These are phyloP conservation scores for Listronotus oregonensis DNA, from an alignment of 1,140 invertebrate species.

Conservation along the genomic window DNA sequence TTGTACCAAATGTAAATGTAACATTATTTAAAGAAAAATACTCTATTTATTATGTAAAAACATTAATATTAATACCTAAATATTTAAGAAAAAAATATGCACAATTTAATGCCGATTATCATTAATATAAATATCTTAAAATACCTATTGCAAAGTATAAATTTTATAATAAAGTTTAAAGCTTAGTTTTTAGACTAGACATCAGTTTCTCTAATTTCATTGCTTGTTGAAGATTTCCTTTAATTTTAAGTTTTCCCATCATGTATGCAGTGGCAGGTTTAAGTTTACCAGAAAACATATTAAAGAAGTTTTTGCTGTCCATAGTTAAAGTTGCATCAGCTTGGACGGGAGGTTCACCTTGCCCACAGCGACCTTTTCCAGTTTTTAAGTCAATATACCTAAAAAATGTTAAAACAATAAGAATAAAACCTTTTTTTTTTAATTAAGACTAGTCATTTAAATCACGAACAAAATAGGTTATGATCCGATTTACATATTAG, in stretches of 20 bases:
- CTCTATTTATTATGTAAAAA: too few species aligned
- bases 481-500: too few species aligned
- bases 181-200: slow-evolving; percentile 77
- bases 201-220: slow-evolving; percentile 97
- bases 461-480: too few species aligned
- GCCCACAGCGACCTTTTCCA: slow-evolving; percentile 77
- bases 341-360: slow-evolving; percentile 70
- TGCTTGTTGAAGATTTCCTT: slow-evolving; percentile 90
- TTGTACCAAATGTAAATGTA: too few species aligned
- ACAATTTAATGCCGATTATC: too few species aligned
- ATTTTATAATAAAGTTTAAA: slow-evolving; percentile 54
- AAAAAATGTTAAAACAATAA: slow-evolving; percentile 18
- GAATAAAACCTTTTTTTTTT: neutral
- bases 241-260: slow-evolving; percentile 95
- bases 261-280: slow-evolving; percentile 93
- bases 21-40: too few species aligned
- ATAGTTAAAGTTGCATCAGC: slow-evolving; percentile 87
- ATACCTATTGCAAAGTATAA: too few species aligned
- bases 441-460: too few species aligned
- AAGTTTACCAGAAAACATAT: slow-evolving; percentile 82
- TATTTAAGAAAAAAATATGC: too few species aligned
- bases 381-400: slow-evolving; percentile 87
- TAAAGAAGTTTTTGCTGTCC: slow-evolving; percentile 77
- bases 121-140: too few species aligned
- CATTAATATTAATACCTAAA: too few species aligned